Base-by-base conservation (phyloP, 2,888 invertebrate species). In the Apodemia hepburni region DNA sequence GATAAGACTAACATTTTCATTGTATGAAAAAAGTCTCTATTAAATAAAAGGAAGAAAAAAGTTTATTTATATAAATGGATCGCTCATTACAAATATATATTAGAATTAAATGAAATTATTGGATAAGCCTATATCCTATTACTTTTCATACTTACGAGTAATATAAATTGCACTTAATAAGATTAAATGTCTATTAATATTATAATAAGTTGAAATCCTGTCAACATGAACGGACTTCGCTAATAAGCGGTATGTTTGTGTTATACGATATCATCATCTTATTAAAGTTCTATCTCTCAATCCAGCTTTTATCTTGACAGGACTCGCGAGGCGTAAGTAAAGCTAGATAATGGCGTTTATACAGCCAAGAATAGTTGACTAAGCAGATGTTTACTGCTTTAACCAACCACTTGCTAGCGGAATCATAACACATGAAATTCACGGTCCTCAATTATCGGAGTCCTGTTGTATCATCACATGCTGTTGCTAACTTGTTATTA, bases 361-460 rank as follows among this genome's bases (percentile, higher is more conserved):
- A 64, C 64, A 38, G 12, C 12, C 38, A 38, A 12, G 38, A 38
- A 38, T 38, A 38, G 66, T 61, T 54, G 64, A 64, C 64, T 61
- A 65, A 71, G 77, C 81, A 81, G 79, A 80, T 80, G 80, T 71
- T 64, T 63, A 67, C 71, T 73, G 12, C 38, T 38, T 38, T 69
- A 73, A 70, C 65, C 60, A 61, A 61, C 62, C 58, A 64, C 60
- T 65, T 62, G 66, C 65, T 67, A 66, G 63, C 68, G 69, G 73
- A 76, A 78, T 76, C 75, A 78, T 77, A 79, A 71, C 76, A 74
- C 73, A 75, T 76, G 73, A 77, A 79, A 75, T 78, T 76, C 73
- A 77, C 70, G 72, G 70, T 63, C 71, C 64, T 60, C 64, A 49
- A 68, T 75, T 78, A 76, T 75, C 73, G 73, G 72, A 72, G 72